Evolutionary conservation across 1,140 invertebrate species (phyloP).

Genomic region (Drosophila azteca): DNA sequence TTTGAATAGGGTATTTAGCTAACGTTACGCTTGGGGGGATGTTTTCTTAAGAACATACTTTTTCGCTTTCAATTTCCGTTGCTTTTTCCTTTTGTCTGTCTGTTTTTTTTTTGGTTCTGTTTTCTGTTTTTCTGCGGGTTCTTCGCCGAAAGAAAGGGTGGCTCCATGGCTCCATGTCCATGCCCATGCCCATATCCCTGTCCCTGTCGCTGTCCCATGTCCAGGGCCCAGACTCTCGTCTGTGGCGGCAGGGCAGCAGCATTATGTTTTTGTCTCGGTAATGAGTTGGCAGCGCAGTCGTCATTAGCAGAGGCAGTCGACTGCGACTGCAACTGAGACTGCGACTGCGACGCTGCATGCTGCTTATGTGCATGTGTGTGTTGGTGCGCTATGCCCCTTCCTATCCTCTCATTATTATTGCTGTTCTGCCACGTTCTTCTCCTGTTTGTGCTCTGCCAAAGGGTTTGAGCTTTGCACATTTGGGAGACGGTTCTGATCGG

Average conservation of each 20-base stretch:
- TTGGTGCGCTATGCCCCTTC: conserved; percentile 10
- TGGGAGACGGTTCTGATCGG: no score
- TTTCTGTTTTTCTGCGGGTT: conserved; percentile 66
- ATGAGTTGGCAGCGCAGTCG: conserved; percentile 39
- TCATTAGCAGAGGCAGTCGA: background rate
- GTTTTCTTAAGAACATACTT: conserved; percentile 24
- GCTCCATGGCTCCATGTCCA: conserved; percentile 4
- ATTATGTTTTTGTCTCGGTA: conserved; percentile 44
- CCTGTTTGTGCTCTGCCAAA: background rate
- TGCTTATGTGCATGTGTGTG: conserved; percentile 1
- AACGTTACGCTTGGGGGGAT: background rate
- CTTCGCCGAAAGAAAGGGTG: conserved; percentile 55
- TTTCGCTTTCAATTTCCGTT: conserved; percentile 64
- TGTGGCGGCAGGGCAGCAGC: conserved; percentile 18
- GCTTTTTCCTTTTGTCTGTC: conserved; percentile 19
- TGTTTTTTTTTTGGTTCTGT: conserved; percentile 27
- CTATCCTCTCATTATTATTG: conserved; percentile 47
- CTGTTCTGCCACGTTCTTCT: conserved; percentile 18
- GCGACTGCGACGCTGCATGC: background rate
- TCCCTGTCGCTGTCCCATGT: conserved; percentile 3
- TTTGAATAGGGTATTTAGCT: conserved; percentile 9
- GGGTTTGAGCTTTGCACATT: no score
- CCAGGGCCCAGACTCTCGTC: conserved; percentile 39
- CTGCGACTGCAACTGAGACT: background rate
- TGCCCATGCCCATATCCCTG: no score